Base-by-base conservation (phyloP, 1,140 invertebrate genomes). In the Chironomus tepperi region DNA sequence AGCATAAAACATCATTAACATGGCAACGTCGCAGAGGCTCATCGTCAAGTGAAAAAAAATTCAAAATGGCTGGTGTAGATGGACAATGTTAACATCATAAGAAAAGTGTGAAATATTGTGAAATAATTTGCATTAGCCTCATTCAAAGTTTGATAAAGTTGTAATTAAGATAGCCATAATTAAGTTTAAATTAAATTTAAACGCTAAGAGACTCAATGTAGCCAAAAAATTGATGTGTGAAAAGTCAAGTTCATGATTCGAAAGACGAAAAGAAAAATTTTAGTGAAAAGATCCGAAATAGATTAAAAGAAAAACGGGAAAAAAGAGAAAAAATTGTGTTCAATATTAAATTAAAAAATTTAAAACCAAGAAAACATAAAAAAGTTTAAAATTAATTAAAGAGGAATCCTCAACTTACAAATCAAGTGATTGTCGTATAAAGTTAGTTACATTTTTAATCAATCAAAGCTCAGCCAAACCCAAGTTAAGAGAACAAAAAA, bases 81-180 rank as follows among this genome's bases (percentile, higher is more conserved):
- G 65, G 65, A 70, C 65, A 70, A 18, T 70, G 65, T 70, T 70
- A 70, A 70, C 65, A 70, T 70, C 65, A 18, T 70, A 70, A 70
- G 65, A 70, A 70, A 70, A 70, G 65, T 70, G 65, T 70, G 65
- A 70, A 70, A 70, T 70, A 70, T 70, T 70, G 65, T 70, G 65
- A 70, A 70, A 19, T 70, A 70, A 70, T 18, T 70, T 18, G 65
- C 18, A 70, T 70, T 70, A 70, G 65, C 65, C 65, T 70, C 16
- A 21, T 70, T 70, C 2, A 70, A 70, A 70, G 19, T 70, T 19
- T 21, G 19, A 70, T 21, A 70, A 70, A 70, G 19, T 16, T 70
- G n/a, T 70, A 70, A 70, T 70, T 70, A 70, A 70, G 65, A 18
- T 70, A 18, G 19, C 16, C 65, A 70, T 70, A 18, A 70, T 70